Conservation (phyloP, 1,140 invertebrate species). For the Brachionus manjavacas region DNA sequence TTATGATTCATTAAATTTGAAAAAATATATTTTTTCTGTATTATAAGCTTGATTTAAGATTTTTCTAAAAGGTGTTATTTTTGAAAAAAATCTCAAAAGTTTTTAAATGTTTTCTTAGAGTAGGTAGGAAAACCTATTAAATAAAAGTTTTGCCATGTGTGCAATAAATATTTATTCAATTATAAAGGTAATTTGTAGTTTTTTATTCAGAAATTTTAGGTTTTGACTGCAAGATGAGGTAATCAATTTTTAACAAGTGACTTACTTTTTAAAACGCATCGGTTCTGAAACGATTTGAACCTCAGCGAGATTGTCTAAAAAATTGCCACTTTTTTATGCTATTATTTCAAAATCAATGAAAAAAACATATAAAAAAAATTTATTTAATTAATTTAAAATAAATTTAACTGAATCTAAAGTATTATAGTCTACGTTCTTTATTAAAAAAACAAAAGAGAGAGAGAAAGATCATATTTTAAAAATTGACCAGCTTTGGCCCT, state of each 20-base stretch:
- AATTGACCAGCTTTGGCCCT: constrained; percentile 20
- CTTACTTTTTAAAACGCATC: neutral
- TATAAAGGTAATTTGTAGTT: neutral
- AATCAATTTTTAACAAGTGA: neutral
- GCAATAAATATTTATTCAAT: neutral
- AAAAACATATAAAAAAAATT: neutral
- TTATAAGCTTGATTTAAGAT: neutral
- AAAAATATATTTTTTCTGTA: neutral
- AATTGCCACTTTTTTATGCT: neutral
- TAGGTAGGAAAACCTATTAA: neutral
- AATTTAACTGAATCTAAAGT: neutral
- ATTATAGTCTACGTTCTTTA: neutral
- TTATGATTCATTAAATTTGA: neutral
- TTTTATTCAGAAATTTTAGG: neutral
- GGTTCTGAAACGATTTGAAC: neutral
- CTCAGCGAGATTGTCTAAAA: neutral
- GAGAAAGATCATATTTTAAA: neutral
- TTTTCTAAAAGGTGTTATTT: neutral
- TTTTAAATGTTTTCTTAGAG: neutral
- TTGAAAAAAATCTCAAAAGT: neutral
- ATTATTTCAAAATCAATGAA: neutral
- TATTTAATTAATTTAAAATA: neutral
- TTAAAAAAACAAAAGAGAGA: neutral
- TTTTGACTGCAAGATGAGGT: neutral
- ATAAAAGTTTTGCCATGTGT: neutral